A percentile compares a stretch with the other conserved stretches of the same genome.
These are phyloP conservation scores for Ryuthela nishihirai DNA, from an alignment of 2,888 invertebrate species.

Conservation along the genomic window DNA sequence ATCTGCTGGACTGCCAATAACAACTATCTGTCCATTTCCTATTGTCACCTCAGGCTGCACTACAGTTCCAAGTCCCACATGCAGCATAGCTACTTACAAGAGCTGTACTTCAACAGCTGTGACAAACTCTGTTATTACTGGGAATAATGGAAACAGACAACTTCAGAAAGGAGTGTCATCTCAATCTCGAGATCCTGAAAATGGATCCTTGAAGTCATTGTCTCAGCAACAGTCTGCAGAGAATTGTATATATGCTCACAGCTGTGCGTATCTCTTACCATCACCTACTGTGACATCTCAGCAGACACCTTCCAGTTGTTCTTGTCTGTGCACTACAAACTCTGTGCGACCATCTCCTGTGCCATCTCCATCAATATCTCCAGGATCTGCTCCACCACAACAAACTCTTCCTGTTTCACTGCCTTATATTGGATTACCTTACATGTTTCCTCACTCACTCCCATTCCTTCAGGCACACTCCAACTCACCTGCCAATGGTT, in stretches of 20 bases:
- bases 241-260: neutral
- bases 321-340: conserved; percentile 22
- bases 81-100: conserved; percentile 25
- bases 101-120: conserved; percentile 26
- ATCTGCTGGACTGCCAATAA: conserved; percentile 8
- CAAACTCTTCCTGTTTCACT: conserved; percentile 31
- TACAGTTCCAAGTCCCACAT: conserved; percentile 29
- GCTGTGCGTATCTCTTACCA: neutral
- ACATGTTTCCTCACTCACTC: conserved; percentile 32
- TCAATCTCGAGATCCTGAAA: conserved; percentile 13
- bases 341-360: conserved; percentile 32
- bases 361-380: conserved; percentile 24
- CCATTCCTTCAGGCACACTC: conserved; percentile 24
- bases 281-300: neutral
- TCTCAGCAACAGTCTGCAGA: too few relatives aligned
- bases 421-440: conserved; percentile 32
- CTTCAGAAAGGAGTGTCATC: conserved; percentile 5
- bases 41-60: conserved; percentile 32
- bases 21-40: conserved; percentile 31
- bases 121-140: conserved; percentile 22
- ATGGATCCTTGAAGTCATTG: too few relatives aligned
- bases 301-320: conserved; percentile 10
- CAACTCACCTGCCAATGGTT: conserved; percentile 30
- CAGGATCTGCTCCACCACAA: conserved; percentile 18
- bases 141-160: conserved; percentile 6